Evolutionary conservation across 92 coral and sea anemone genomes (phyloP).

Genomic region (Epizoanthus ramosus): DNA sequence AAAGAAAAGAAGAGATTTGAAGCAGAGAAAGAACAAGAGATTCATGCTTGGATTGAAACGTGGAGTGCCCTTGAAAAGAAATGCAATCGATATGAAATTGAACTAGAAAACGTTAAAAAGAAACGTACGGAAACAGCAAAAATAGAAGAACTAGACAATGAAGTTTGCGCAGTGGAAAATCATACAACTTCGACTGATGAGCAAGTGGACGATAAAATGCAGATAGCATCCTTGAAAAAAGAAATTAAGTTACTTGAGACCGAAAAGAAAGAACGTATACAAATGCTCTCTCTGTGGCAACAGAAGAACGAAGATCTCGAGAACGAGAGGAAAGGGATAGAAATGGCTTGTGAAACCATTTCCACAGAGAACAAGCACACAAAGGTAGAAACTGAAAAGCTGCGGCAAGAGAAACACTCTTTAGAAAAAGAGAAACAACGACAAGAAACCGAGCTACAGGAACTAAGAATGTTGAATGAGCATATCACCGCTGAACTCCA

Average conservation of each 20-base stretch:
- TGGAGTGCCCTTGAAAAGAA: slow-evolving; percentile 14
- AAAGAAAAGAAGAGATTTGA: slow-evolving; percentile 13
- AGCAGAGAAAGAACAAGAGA: slow-evolving; percentile 33
- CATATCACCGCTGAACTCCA: not conserved
- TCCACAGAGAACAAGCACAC: slow-evolving; percentile 11
- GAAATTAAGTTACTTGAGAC: slow-evolving; percentile 25
- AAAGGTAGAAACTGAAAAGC: slow-evolving; percentile 36
- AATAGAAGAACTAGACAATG: no score
- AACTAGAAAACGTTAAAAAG: slow-evolving; percentile 11
- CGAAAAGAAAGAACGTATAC: slow-evolving; percentile 36
- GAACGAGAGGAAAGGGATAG: not conserved
- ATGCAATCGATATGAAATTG: slow-evolving; percentile 1
- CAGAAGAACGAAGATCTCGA: no score
- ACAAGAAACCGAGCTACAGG: not conserved
- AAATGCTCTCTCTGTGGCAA: no score
- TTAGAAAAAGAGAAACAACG: slow-evolving; percentile 41
- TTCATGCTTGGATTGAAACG: slow-evolving; percentile 17
- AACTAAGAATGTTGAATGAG: not conserved
- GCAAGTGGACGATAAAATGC: no score
- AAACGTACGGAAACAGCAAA: not conserved
- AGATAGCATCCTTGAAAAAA: not conserved
- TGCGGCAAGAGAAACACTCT: slow-evolving; percentile 37
- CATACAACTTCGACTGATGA: no score
- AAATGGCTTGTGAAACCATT: not conserved
- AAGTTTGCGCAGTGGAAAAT: no score